Percentiles rank a stretch among this genome's conserved stretches.
Evolutionary conservation across 2,113 vertebrate species (phyloP).

Genomic region (Gymnocephalus cernua): DNA sequence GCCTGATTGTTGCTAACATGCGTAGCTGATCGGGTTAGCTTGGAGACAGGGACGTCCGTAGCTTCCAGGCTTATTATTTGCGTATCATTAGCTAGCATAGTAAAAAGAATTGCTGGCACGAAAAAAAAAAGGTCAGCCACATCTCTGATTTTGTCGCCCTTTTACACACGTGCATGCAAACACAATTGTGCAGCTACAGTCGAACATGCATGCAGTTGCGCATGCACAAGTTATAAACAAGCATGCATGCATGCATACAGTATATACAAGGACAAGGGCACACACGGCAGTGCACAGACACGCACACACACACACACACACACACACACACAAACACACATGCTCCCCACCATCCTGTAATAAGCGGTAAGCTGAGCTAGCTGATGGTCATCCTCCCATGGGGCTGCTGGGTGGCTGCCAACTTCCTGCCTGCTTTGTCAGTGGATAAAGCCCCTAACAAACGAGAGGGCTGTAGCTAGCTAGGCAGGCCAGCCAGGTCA

Average conservation of each 20-base stretch:
- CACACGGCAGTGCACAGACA: slow-evolving; percentile 22
- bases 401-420: slow-evolving; percentile 89
- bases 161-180: slow-evolving; percentile 18
- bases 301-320: slow-evolving; percentile 28
- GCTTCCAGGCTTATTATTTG: slow-evolving; percentile 78
- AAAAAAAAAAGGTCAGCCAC: slow-evolving; percentile 67
- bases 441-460: slow-evolving; percentile 91
- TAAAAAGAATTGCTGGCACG: slow-evolving; percentile 55
- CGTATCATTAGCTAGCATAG: slow-evolving; percentile 75
- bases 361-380: slow-evolving; percentile 91
- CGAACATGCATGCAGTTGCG: slow-evolving; percentile 16
- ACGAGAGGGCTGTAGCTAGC: slow-evolving; percentile 90
- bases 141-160: slow-evolving; percentile 65
- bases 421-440: slow-evolving; percentile 88
- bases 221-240: slow-evolving; percentile 25
- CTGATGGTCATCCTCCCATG: slow-evolving; percentile 90
- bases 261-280: slow-evolving; percentile 34
- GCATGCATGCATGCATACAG: slow-evolving; percentile 26
- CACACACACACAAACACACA: slow-evolving; percentile 59
- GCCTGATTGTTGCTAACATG: slow-evolving; percentile 84
- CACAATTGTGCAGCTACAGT: not conserved
- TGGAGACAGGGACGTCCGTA: slow-evolving; percentile 75
- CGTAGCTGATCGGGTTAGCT: slow-evolving; percentile 82
- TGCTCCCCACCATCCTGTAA: slow-evolving; percentile 81
- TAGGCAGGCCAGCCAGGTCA: slow-evolving; percentile 86